Conservation (phyloP, 1,140 invertebrate genomes). For the Aphelenchoides fujianensis region DNA sequence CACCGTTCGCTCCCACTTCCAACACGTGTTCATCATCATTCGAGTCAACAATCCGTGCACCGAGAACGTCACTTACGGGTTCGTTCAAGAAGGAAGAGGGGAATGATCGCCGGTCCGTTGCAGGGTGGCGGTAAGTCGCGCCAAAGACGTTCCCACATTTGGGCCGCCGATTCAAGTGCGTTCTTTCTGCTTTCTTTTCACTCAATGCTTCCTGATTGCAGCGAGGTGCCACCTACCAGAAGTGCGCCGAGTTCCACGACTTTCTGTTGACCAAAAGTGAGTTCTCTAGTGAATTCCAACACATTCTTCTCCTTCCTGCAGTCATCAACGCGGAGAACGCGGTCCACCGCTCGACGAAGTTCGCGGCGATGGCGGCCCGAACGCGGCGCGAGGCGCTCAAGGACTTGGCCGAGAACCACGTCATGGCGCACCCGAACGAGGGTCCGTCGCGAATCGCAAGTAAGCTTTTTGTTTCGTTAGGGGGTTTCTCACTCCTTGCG, state of each 20-base stretch:
- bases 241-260: slow-evolving; percentile 83
- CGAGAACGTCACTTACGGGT: slow-evolving; percentile 68
- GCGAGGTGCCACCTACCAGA: slow-evolving; percentile 65
- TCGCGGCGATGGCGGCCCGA: slow-evolving; percentile 90
- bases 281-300: slow-evolving; percentile 27
- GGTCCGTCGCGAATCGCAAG: slow-evolving; percentile 60
- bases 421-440: slow-evolving; percentile 59
- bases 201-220: neutral
- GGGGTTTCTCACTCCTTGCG: too few relatives aligned
- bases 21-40: slow-evolving; percentile 92
- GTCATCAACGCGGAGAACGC: slow-evolving; percentile 97
- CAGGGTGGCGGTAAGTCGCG: slow-evolving; percentile 85
- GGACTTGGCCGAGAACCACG: slow-evolving; percentile 78
- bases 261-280: slow-evolving; percentile 84
- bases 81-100: slow-evolving; percentile 23
- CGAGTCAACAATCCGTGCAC: slow-evolving; percentile 82
- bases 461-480: too few relatives aligned
- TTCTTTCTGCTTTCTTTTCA: slow-evolving; percentile 72
- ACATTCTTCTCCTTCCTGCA: too few relatives aligned
- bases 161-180: slow-evolving; percentile 85
- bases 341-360: slow-evolving; percentile 82
- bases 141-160: slow-evolving; percentile 90
- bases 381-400: slow-evolving; percentile 93
- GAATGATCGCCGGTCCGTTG: slow-evolving; percentile 36
- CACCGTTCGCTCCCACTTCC: slow-evolving; percentile 81